These are phyloP conservation scores for Petromus typicus DNA, from an alignment of 2,113 vertebrate species.

Conservation along the genomic window DNA sequence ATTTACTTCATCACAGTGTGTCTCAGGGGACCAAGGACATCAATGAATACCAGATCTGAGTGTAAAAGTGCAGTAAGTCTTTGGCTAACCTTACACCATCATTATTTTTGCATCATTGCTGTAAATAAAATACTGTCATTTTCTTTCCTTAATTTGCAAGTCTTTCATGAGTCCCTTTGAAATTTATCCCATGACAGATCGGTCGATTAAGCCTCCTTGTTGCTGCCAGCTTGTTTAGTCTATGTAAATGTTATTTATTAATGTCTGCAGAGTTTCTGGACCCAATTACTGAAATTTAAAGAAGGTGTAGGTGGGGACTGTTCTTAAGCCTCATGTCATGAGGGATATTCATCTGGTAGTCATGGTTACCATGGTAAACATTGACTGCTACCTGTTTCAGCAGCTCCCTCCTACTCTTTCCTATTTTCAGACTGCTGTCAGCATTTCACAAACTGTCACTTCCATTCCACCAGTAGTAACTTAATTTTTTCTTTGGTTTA, in stretches of 20 bases:
- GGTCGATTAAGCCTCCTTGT: not conserved
- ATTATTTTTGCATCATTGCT: not conserved
- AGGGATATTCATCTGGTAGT: not conserved
- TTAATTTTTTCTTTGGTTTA: conserved; percentile 46
- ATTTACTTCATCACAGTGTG: conserved; percentile 60
- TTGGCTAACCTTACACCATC: not conserved
- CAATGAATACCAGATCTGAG: not conserved
- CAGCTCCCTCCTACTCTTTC: conserved; percentile 65
- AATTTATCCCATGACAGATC: not conserved
- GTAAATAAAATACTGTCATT: conserved; percentile 11
- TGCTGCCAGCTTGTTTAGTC: not conserved
- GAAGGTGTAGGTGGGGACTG: not conserved
- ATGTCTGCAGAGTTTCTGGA: not conserved
- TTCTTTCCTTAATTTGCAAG: not conserved
- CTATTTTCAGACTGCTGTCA: conserved; percentile 59
- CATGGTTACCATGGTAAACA: conserved; percentile 24
- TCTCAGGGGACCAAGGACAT: conserved; percentile 50
- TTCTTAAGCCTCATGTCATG: not conserved
- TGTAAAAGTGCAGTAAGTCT: conserved; percentile 20
- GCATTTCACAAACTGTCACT: conserved; percentile 38
- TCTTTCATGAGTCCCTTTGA: conserved; percentile 23
- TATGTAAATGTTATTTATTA: not conserved
- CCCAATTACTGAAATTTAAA: not conserved
- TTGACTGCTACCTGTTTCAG: conserved; percentile 58
- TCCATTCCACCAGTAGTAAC: not conserved